phyloP scores from a whole-genome alignment of 2,888 invertebrate species.

The Pristionchus entomophagus region DNA sequence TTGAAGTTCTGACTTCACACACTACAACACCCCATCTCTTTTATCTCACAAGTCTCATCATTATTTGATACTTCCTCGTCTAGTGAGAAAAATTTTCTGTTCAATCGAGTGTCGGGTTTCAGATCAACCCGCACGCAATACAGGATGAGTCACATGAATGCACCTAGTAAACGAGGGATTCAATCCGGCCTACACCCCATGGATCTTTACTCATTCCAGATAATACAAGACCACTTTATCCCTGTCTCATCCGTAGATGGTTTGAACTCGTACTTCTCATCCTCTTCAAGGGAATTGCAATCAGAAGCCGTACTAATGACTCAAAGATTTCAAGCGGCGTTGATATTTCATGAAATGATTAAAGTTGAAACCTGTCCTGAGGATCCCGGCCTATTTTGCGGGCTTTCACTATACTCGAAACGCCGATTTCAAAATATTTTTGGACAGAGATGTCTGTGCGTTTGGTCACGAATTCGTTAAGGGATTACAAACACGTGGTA shows the following conservation, averaged over 20 bases:
- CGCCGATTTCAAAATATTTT: not conserved
- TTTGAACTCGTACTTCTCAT: not conserved
- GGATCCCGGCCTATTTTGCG: not conserved
- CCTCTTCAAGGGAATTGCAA: not conserved
- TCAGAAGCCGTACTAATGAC: constrained; percentile 21
- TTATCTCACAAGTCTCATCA: too few species aligned
- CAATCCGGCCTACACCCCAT: too few species aligned
- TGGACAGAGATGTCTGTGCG: not conserved
- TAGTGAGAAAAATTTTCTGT: not conserved
- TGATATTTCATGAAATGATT: constrained; percentile 15
- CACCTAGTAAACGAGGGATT: too few species aligned
- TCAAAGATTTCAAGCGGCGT: not conserved
- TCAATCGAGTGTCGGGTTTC: not conserved
- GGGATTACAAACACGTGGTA: too few species aligned
- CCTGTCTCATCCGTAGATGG: too few species aligned
- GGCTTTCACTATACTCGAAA: constrained; percentile 3
- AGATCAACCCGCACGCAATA: too few species aligned
- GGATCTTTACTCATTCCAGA: too few species aligned
- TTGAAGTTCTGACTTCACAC: too few species aligned
- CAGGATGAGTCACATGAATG: too few species aligned
- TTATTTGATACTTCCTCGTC: constrained; percentile 1
- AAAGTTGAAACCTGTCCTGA: not conserved
- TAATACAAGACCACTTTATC: too few species aligned
- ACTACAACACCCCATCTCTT: too few species aligned
- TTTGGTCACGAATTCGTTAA: too few species aligned